Evolutionary conservation across 2,113 vertebrate genomes (phyloP), one percentile per base, ranked within the genome.

Genomic region (Prunella himalayana): DNA sequence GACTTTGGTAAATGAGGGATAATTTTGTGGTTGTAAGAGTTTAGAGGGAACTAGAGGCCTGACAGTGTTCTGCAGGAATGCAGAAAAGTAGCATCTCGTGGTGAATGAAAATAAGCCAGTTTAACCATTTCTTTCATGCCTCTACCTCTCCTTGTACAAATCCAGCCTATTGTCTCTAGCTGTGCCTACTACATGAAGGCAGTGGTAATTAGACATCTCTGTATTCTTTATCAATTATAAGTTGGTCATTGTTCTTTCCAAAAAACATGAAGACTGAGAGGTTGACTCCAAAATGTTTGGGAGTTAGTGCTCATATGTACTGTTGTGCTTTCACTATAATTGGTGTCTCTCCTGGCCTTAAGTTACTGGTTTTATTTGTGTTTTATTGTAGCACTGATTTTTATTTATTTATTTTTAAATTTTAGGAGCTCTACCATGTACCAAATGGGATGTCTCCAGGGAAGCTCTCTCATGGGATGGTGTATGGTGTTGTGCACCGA

Each of bases 401-500:
- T 2, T 70, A 19, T 30, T 12, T 21, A 27, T 72, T 16, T 35
- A 47, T 16, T 42, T 53, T 66, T 7, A 9, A 6, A 60, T 77
- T 68, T 63, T 57, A 99, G 99, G 98, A 97, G 47, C 97, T 96
- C 53, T 94, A 98, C 66, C 97, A 98, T 27, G 92, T 97, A 50
- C 97, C 98, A 96, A 99, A 99, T 98, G 99, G 98, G 90, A 95
- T 97, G 91, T 82, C 97, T 63, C 94, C 98, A 80, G 98, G 97
- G 86, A 97, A 97, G 33, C 94, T 97, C 25, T 98, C 98, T 88
- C 98, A 98, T 39, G 98, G 99, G 35, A 98, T 98, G 96, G 98
- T 99, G 57, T 99, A 99, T 27, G 99, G 98, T 0, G 98, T 99
- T 4, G 99, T 99, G 76, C 99, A 98, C 91, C 97, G 98, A 96